Base-by-base conservation (phyloP, 30 jellyfish, hydroid and myxozoan genomes). In the Aurelia coerulea region DNA sequence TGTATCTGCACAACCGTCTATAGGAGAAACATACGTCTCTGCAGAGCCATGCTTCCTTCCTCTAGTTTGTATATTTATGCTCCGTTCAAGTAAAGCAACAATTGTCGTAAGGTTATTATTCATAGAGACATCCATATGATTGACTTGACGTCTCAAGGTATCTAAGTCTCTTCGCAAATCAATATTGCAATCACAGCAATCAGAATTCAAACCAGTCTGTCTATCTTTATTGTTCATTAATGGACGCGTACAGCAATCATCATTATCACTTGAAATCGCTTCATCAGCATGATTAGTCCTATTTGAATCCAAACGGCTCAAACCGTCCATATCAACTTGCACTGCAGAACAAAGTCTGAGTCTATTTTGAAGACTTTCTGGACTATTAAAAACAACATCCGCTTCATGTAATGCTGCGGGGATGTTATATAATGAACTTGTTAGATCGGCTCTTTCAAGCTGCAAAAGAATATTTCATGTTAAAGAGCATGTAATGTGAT, bases 371-470 rank as follows among this genome's bases (percentile, higher is more conserved):
- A 81, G 35, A 7, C 15, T 65, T 64, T 84, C 88, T 62, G 97
- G 97, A 62, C 97, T 90, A 60, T 54, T 54, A 66, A 90, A 90
- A n/a, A 90, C 71, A 39, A 66, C 87, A 41, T 80, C 85, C 8
- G 85, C 69, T 35, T 33, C 76, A 32, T 84, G 86, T 34, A 53
- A 39, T 6, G 67, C 68, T 11, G 42, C 80, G 18, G 84, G 66
- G 49, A 78, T 32, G 60, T 86, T 80, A 71, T 73, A 80, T 65
- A 80, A 10, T 15, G 98, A 86, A 60, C 93, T 86, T 18, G 65
- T 84, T 34, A 88, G 37, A 83, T 92, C 98, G 14, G 84, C 52
- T 50, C 62, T 81, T 53, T 92, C 98, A 15, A 84, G 96, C 98
- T 91, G 83, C 35, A 29, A 65, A 65, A 2, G 56, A 41, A 50